Evolutionary conservation across 2,113 vertebrate species (phyloP).

Genomic region (Oenanthe melanoleuca): DNA sequence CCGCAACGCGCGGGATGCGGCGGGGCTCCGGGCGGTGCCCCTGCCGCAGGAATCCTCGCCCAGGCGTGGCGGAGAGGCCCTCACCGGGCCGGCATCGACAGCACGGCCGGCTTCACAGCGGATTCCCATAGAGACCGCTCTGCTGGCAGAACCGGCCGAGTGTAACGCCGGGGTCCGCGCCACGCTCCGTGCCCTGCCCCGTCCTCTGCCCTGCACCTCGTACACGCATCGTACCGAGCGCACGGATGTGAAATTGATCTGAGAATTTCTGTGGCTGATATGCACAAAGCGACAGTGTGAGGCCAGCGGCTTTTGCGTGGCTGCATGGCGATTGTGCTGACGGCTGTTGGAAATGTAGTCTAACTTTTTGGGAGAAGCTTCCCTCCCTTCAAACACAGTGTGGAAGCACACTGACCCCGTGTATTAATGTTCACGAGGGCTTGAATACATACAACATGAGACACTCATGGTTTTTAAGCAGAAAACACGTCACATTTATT

Average conservation of each 20-base stretch:
- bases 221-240: rapidly evolving
- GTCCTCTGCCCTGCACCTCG: neutral
- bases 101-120: neutral
- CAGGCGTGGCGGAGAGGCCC: constrained; percentile 18
- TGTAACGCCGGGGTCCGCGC: rapidly evolving
- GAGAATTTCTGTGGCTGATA: neutral
- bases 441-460: rapidly evolving
- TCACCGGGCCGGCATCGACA: neutral
- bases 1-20: neutral
- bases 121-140: neutral
- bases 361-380: neutral
- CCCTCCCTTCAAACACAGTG: neutral
- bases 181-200: neutral
- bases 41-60: neutral
- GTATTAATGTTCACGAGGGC: rapidly evolving
- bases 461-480: neutral
- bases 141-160: neutral
- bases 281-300: neutral
- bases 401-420: rapidly evolving
- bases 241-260: neutral
- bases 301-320: constrained; percentile 3
- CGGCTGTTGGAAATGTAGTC: neutral
- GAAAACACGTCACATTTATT: neutral
- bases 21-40: neutral
- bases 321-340: neutral